Evolutionary conservation across 1,140 invertebrate species (phyloP).

Genomic region (Pogonomyrmex californicus): DNA sequence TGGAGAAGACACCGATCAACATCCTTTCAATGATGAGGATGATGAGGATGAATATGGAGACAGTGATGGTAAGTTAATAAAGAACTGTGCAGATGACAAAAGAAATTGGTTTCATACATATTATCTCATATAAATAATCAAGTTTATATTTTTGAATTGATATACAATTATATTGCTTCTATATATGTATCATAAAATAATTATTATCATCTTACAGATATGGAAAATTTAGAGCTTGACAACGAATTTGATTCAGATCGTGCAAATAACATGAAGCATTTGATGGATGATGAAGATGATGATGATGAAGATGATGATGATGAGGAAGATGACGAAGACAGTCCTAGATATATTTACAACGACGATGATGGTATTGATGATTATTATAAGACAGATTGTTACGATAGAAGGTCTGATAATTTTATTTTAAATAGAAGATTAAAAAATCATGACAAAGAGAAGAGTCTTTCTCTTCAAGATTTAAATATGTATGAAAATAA

Average conservation of each 20-base stretch:
- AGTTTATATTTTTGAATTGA: not conserved
- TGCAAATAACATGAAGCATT: constrained; percentile 38
- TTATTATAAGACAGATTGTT: constrained; percentile 74
- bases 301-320: constrained; percentile 75
- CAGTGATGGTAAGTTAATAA: constrained; percentile 68
- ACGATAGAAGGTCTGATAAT: constrained; percentile 82
- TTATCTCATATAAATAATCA: not conserved
- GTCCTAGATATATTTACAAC: constrained; percentile 36
- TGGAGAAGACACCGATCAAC: constrained; percentile 66
- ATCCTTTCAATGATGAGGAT: constrained; percentile 73
- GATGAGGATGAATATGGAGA: constrained; percentile 74
- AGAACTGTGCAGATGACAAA: not conserved
- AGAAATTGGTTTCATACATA: not conserved
- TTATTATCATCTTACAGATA: constrained; percentile 54
- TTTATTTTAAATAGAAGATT: constrained; percentile 77
- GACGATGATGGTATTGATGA: constrained; percentile 72
- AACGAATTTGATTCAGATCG: constrained; percentile 55
- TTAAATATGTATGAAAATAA: constrained; percentile 67
- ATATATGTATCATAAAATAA: not conserved
- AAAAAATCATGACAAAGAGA: constrained; percentile 77
- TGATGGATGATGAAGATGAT: constrained; percentile 62
- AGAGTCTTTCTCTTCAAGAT: constrained; percentile 83
- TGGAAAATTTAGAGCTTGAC: constrained; percentile 69
- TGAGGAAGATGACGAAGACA: constrained; percentile 71
- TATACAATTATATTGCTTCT: constrained; percentile 46